Base-by-base conservation (phyloP, 1,140 invertebrate species). In the Agraylea sexmaculata region DNA sequence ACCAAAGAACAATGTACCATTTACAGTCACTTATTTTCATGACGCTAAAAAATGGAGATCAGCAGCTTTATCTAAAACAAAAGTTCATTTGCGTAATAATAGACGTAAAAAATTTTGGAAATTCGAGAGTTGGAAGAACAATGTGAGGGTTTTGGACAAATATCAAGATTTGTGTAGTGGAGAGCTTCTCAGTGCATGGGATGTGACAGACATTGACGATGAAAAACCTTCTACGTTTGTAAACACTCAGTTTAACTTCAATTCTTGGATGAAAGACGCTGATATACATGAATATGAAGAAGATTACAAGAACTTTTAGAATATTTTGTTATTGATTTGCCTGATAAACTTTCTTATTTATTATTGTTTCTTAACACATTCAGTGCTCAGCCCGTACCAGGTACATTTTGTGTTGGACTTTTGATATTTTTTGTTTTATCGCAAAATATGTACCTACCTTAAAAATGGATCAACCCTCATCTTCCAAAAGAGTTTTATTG, bases 181-280 rank as follows among this genome's bases (percentile, higher is more conserved):
- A 30, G 47, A 49, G 29, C 22, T 49, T 4, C 22, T 45, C 13
- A 37, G 40, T 27, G 32, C 43, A 12, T 49, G 47, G 47, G 43
- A 42, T n/a, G 15, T 43, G 10, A 7, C 20, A 25, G 21, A 25
- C 18, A 19, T 27, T 28, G 13, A n/a, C n/a, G 37, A 39, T 25
- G n/a, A 20, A 7, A 23, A 38, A 11, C 15, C 29, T 16, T 20
- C 42, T 17, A 15, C 45, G 4, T 31, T 36, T 3, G 16, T 16
- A 13, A 33, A 44, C 19, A 41, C 46, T 13, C 38, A 40, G 27
- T 42, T 48, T 31, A 42, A 37, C 17, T 18, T 48, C 1, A 16
- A 44, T 4, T 7, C 20, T 7, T 48, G 46, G 46, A 35, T 47
- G 32, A 33, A 10, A 3, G 3, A 35, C 7, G 22, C 12, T 7